Percentiles rank a stretch among this genome's conserved stretches.
Conservation (phyloP, 2,113 vertebrate species). For the Mesitornis unicolor region DNA sequence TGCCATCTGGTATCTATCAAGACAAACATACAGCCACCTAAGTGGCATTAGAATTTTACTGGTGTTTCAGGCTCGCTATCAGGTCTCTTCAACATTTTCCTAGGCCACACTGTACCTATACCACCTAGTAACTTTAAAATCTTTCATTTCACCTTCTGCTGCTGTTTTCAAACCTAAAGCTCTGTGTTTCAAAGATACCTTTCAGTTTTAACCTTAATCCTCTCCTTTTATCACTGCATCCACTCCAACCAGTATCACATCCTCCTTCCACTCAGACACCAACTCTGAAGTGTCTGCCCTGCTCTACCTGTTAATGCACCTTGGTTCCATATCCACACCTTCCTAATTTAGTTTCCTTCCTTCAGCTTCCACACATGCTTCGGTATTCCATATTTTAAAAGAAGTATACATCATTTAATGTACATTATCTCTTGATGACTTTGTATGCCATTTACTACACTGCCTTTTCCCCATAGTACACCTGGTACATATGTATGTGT, state of each 20-base stretch:
- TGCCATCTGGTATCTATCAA: background rate
- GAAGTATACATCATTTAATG: background rate
- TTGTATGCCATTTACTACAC: background rate
- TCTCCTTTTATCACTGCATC: background rate
- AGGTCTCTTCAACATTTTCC: background rate
- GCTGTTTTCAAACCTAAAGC: background rate
- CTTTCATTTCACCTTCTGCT: background rate
- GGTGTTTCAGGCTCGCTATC: background rate
- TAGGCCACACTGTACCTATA: background rate
- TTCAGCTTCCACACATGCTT: background rate
- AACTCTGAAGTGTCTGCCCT: background rate
- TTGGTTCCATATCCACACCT: background rate
- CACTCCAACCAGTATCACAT: background rate
- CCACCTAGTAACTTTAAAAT: background rate
- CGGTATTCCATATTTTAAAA: background rate
- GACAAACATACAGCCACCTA: background rate
- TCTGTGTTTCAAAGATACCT: background rate
- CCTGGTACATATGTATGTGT: background rate
- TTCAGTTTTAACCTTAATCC: background rate
- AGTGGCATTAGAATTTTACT: background rate
- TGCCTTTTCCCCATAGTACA: background rate
- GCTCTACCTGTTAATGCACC: background rate
- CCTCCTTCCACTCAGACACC: background rate
- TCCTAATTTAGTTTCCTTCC: background rate
- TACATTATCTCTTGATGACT: background rate